Base-by-base conservation (phyloP, 2,888 invertebrate genomes). In the Eupsilia transversa region DNA sequence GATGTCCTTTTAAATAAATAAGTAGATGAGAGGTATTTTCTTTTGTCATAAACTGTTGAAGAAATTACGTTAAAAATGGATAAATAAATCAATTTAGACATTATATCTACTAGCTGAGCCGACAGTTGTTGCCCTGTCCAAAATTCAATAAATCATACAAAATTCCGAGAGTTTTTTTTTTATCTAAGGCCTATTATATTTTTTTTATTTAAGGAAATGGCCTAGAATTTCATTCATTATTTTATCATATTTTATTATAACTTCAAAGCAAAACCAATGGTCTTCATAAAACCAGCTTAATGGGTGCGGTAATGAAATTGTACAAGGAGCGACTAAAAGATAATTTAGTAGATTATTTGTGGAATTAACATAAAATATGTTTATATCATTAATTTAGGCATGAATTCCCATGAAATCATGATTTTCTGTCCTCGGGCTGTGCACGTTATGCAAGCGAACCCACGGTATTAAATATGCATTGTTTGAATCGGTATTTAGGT, bases 321-420 rank as follows among this genome's bases (percentile, higher is more conserved):
- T 30, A 56, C 52, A 33, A 63, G 35, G 43, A 63, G 27, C 17
- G 35, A 60, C 17, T 57, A 49, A 67, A 56, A 56, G 0, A 27
- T 35, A 69, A 65, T 35, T 5, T 56, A 46, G n/a, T 46, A 35
- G 0, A 30, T 38, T 57, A 33, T 12, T 57, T 30, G 10, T 49
- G 1, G 23, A 12, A 70, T 77, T 66, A 61, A 33, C 65, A 69
- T 76, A 52, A 52, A 56, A 27, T 54, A 54, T 70, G 43, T 74
- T 66, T 57, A 12, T 77, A 66, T 67, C 6, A 63, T 72, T 49
- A 77, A 52, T 64, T 46, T 77, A 46, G n/a, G n/a, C 23, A 54
- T n/a, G 6, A 6, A 66, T 81, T 68, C 57, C 35, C 66, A 78
- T 80, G 6, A 38, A 71, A 67, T 71, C 61, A 66, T 63, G 56